Percentiles rank a stretch among this genome's conserved stretches.
Conservation (phyloP, 2,113 vertebrate species). For the Desmodus rotundus region DNA sequence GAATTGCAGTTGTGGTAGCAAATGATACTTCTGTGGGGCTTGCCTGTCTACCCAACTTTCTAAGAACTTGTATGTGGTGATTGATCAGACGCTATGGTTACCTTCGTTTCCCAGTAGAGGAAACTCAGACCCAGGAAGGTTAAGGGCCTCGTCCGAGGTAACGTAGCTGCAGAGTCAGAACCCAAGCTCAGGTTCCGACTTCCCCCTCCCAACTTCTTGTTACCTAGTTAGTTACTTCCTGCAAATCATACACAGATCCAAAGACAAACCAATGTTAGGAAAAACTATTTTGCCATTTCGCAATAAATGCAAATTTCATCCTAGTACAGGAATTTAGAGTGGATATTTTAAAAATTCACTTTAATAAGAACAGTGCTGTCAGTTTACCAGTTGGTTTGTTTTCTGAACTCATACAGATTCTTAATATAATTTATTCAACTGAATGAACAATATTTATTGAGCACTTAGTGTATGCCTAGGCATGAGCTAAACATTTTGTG, state of each 20-base stretch:
- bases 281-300: background rate
- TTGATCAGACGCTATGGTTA: background rate
- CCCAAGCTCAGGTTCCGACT: background rate
- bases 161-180: background rate
- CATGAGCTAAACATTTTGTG: background rate
- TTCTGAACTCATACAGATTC: background rate
- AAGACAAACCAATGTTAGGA: background rate
- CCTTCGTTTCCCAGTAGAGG: background rate
- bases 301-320: conserved; percentile 4
- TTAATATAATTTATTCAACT: background rate
- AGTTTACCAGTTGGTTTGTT: background rate
- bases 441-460: background rate
- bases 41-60: background rate
- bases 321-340: background rate
- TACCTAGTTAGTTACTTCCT: background rate
- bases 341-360: background rate
- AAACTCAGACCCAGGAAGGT: background rate
- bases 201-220: background rate
- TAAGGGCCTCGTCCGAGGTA: background rate
- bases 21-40: background rate
- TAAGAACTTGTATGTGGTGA: background rate
- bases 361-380: background rate
- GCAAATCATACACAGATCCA: background rate
- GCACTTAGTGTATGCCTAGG: background rate
- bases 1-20: background rate